Percentiles rank a stretch among this genome's conserved stretches.
phyloP scores from a whole-genome alignment of 2,888 invertebrate genomes.

The Dilophus febrilis region DNA sequence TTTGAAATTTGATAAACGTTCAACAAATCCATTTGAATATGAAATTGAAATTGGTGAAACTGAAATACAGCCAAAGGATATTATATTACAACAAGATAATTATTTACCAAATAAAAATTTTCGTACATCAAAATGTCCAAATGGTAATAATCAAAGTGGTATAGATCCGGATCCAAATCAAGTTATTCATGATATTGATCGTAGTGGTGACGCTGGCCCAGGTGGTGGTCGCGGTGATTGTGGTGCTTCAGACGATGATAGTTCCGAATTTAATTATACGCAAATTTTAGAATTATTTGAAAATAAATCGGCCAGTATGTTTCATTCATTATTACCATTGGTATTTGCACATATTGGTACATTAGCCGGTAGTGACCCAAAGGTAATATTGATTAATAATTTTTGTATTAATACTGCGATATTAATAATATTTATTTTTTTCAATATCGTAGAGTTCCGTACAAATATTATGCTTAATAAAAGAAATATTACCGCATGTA shows the following conservation, averaged over 20 bases:
- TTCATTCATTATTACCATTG: conserved; percentile 68
- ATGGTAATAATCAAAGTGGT: conserved; percentile 12
- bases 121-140: conserved; percentile 21
- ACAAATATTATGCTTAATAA: conserved; percentile 68
- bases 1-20: conserved; percentile 28
- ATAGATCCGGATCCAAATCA: conserved; percentile 12
- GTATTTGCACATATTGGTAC: conserved; percentile 74
- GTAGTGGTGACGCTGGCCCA: conserved; percentile 27
- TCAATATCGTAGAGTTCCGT: conserved; percentile 50
- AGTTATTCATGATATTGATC: conserved; percentile 16
- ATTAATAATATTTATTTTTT: too few relatives aligned
- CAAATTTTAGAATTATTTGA: conserved; percentile 29
- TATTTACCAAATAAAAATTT: conserved; percentile 22
- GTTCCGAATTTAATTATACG: conserved; percentile 18
- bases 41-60: conserved; percentile 31
- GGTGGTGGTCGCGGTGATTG: too few relatives aligned
- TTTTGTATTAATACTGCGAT: not conserved
- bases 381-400: conserved; percentile 32
- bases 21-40: conserved; percentile 29
- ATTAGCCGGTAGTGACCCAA: conserved; percentile 56
- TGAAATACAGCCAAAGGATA: conserved; percentile 25
- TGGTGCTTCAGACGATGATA: conserved; percentile 26
- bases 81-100: conserved; percentile 23
- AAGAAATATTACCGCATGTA: conserved; percentile 76
- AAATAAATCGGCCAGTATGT: conserved; percentile 29